Conservation (phyloP, 37 sponge, comb jelly and placozoan genomes). For the Axinella damicornis region DNA sequence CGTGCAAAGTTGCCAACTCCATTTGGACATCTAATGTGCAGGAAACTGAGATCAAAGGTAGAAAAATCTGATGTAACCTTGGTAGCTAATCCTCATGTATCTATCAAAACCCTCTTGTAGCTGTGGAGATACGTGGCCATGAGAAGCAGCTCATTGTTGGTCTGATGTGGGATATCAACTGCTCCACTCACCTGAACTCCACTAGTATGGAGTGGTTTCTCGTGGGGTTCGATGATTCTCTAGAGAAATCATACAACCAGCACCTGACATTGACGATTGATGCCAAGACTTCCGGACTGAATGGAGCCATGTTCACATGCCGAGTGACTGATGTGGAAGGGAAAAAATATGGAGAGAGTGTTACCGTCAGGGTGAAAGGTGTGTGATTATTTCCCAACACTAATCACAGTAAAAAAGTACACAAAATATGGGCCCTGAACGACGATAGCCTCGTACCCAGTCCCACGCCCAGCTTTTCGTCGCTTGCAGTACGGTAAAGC, state of each 20-base stretch:
- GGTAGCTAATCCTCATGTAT: too few relatives aligned
- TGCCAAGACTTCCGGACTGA: background rate
- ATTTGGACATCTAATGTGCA: background rate
- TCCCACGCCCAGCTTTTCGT: too few relatives aligned
- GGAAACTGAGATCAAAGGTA: conserved; percentile 4
- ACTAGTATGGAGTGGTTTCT: conserved; percentile 22
- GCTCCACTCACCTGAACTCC: conserved; percentile 10
- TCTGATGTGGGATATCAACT: background rate
- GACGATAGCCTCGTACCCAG: too few relatives aligned
- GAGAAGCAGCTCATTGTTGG: background rate
- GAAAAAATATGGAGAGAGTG: background rate
- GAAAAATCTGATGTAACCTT: background rate
- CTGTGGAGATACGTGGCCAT: too few relatives aligned
- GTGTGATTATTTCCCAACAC: too few relatives aligned
- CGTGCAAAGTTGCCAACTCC: background rate
- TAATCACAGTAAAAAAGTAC: too few relatives aligned
- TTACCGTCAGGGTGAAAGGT: conserved; percentile 25
- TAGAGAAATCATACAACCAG: background rate
- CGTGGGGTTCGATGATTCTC: background rate
- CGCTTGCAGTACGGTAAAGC: too few relatives aligned
- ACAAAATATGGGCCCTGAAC: too few relatives aligned
- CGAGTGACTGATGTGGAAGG: background rate
- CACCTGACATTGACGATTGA: background rate
- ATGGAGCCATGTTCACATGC: conserved; percentile 28
- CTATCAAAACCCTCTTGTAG: too few relatives aligned